phyloP scores from a whole-genome alignment of 2,888 invertebrate genomes.

The Trissonchulus sp. region DNA sequence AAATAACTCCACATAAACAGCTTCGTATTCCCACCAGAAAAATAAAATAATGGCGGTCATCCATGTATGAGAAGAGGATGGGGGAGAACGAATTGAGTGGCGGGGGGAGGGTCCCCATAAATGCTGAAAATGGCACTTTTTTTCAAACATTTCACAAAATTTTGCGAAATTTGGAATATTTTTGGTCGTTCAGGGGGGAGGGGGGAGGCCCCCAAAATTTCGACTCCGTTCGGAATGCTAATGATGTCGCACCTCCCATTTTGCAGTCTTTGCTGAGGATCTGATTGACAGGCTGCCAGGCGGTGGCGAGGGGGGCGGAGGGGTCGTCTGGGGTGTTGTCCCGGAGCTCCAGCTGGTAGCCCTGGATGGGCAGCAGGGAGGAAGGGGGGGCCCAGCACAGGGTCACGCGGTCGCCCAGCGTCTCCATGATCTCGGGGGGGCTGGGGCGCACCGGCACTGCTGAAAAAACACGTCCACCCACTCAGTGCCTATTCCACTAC shows the following conservation, averaged over 20 bases:
- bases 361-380: conserved; percentile 48
- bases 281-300: conserved; percentile 50
- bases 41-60: no score
- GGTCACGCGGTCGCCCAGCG: conserved; percentile 35
- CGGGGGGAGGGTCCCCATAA: no score
- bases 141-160: no score
- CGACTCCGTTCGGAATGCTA: no score
- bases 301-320: conserved; percentile 18
- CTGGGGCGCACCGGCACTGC: conserved; percentile 43
- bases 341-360: conserved; percentile 51
- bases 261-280: conserved; percentile 48
- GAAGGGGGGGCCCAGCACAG: conserved; percentile 50
- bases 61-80: no score
- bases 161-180: no score
- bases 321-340: conserved; percentile 41
- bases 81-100: no score
- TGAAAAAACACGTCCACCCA: background rate
- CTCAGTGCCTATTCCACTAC: background rate
- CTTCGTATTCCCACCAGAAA: no score
- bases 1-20: no score
- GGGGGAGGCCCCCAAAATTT: no score
- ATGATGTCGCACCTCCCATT: conserved; percentile 46
- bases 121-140: no score
- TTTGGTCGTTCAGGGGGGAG: no score
- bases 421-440: conserved; percentile 45